Percentiles rank a stretch among this genome's conserved stretches.
phyloP scores from a whole-genome alignment of 2,113 vertebrate species.

The Sorex araneus region DNA sequence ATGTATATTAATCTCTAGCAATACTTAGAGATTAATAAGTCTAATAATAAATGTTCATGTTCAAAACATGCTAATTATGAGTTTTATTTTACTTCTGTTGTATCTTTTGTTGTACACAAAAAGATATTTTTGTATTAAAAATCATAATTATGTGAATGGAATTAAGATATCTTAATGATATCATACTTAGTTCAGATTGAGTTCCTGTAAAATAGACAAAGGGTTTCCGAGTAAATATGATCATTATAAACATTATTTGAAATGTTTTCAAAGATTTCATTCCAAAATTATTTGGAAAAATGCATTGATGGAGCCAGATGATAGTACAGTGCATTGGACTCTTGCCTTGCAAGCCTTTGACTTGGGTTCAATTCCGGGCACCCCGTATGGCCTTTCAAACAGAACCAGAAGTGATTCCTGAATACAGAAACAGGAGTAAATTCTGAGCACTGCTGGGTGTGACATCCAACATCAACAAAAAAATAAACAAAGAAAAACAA shows the following conservation, averaged over 20 bases:
- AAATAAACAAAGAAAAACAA: too few relatives aligned
- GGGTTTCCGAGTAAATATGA: slow-evolving; percentile 10
- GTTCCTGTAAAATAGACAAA: not conserved
- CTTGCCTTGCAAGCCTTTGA: too few relatives aligned
- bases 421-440: too few relatives aligned
- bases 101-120: slow-evolving; percentile 32
- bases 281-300: not conserved
- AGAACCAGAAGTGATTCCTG: too few relatives aligned
- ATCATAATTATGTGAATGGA: not conserved
- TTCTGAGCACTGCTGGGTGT: too few relatives aligned
- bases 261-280: not conserved
- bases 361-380: too few relatives aligned
- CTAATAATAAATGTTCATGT: not conserved
- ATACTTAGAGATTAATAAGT: not conserved
- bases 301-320: not conserved
- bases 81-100: not conserved
- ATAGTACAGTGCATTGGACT: too few relatives aligned
- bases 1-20: slow-evolving; percentile 7
- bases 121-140: not conserved
- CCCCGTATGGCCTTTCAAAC: too few relatives aligned
- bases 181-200: not conserved
- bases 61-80: not conserved
- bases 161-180: not conserved
- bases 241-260: slow-evolving; percentile 16
- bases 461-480: too few relatives aligned